Conservation (phyloP, 2,113 vertebrate species). For the Phycodurus eques region DNA sequence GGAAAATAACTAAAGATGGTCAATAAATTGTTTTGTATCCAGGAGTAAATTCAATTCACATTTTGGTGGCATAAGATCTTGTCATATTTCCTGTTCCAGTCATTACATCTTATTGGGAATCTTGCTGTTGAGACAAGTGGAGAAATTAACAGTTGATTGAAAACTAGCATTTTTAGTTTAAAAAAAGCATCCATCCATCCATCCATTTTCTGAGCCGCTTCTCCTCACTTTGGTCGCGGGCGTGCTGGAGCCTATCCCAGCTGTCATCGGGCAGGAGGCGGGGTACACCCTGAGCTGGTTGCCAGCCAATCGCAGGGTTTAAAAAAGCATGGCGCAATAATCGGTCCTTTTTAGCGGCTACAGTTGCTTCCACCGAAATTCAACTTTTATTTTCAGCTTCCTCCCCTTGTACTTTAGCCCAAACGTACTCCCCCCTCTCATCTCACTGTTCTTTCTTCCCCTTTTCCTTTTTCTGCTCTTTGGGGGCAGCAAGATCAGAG, state of each 20-base stretch:
- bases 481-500: conserved; percentile 34
- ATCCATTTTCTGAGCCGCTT: too few species aligned
- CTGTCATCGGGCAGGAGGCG: too few species aligned
- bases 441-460: neutral
- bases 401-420: conserved; percentile 3
- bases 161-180: neutral
- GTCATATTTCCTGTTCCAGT: conserved; percentile 20
- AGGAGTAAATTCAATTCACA: conserved; percentile 30
- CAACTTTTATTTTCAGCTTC: neutral
- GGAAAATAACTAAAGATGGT: conserved; percentile 60
- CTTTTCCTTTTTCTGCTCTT: conserved; percentile 26
- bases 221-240: too few species aligned
- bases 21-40: conserved; percentile 71
- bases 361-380: conserved; percentile 16
- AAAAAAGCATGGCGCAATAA: neutral
- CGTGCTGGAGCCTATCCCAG: too few species aligned
- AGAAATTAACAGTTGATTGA: neutral
- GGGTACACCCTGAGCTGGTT: too few species aligned
- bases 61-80: conserved; percentile 10
- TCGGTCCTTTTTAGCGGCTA: neutral
- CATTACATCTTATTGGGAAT: conserved; percentile 26
- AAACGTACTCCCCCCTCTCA: too few species aligned
- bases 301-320: too few species aligned
- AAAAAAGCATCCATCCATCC: neutral
- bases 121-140: neutral